A percentile compares a stretch with the other conserved stretches of the same genome.
Evolutionary conservation across 2,888 invertebrate species (phyloP).

Genomic region (Drosophila testacea): DNA sequence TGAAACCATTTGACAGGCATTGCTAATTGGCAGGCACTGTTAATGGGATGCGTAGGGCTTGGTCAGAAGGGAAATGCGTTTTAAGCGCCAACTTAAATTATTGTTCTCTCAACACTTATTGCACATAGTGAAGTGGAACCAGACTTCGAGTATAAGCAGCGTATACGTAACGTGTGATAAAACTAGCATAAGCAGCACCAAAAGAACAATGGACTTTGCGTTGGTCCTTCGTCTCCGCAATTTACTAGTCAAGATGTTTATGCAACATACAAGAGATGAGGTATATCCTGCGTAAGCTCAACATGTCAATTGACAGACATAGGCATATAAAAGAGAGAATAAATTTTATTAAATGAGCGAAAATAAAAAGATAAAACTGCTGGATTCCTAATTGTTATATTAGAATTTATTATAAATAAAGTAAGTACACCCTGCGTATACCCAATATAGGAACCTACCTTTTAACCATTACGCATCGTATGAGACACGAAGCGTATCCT

Average conservation of each 20-base stretch:
- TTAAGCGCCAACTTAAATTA: conserved; percentile 39
- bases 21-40: conserved; percentile 44
- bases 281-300: neutral
- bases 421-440: too few species aligned
- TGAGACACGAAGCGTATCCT: neutral
- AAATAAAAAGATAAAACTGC: too few species aligned
- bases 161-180: conserved; percentile 11
- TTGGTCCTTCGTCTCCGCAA: neutral
- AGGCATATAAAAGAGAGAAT: too few species aligned
- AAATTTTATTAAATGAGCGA: too few species aligned
- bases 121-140: conserved; percentile 9
- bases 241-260: neutral
- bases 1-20: conserved; percentile 16
- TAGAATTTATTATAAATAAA: too few species aligned
- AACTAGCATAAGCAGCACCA: neutral
- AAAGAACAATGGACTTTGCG: neutral
- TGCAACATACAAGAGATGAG: neutral
- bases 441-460: too few species aligned
- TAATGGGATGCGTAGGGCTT: conserved; percentile 17
- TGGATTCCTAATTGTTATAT: too few species aligned
- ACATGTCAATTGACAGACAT: neutral
- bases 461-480: too few species aligned
- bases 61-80: neutral
- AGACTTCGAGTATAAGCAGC: conserved; percentile 5
- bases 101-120: conserved; percentile 23